Conservation (phyloP, 1,140 invertebrate genomes). For the Harlomillsia oculata region DNA sequence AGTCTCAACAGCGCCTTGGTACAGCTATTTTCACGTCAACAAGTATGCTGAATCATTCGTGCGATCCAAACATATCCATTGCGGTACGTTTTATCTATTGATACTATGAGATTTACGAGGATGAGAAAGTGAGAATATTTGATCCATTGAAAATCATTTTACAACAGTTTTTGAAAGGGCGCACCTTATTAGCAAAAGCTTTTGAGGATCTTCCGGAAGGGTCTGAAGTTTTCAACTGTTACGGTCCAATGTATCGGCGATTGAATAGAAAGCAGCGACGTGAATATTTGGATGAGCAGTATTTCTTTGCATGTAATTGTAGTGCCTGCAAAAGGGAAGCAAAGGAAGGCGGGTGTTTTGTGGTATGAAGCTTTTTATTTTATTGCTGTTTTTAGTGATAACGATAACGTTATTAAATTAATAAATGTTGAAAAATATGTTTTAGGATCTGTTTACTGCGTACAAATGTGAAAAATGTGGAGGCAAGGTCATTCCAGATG, state of each 20-base stretch:
- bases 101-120: slow-evolving; percentile 35
- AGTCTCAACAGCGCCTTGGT: slow-evolving; percentile 54
- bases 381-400: neutral
- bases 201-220: slow-evolving; percentile 46
- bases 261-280: slow-evolving; percentile 50
- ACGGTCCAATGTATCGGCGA: slow-evolving; percentile 58
- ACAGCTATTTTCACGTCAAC: slow-evolving; percentile 79
- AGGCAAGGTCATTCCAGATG: slow-evolving; percentile 28
- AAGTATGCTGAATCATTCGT: slow-evolving; percentile 84
- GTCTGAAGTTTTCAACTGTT: slow-evolving; percentile 62
- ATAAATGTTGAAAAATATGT: slow-evolving; percentile 19
- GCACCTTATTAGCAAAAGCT: slow-evolving; percentile 49
- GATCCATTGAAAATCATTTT: slow-evolving; percentile 3
- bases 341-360: slow-evolving; percentile 43
- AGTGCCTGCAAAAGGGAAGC: slow-evolving; percentile 45
- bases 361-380: slow-evolving; percentile 40
- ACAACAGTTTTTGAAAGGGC: slow-evolving; percentile 40
- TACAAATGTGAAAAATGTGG: slow-evolving; percentile 37
- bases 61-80: slow-evolving; percentile 59
- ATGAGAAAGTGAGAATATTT: slow-evolving; percentile 39
- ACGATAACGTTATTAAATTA: neutral
- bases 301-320: slow-evolving; percentile 61
- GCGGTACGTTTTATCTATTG: slow-evolving; percentile 5
- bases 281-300: slow-evolving; percentile 52
- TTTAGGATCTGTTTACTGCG: slow-evolving; percentile 41